These are phyloP conservation scores for Manis crassicaudata DNA, from an alignment of 2,797 vertebrate genomes.

Conservation along the genomic window DNA sequence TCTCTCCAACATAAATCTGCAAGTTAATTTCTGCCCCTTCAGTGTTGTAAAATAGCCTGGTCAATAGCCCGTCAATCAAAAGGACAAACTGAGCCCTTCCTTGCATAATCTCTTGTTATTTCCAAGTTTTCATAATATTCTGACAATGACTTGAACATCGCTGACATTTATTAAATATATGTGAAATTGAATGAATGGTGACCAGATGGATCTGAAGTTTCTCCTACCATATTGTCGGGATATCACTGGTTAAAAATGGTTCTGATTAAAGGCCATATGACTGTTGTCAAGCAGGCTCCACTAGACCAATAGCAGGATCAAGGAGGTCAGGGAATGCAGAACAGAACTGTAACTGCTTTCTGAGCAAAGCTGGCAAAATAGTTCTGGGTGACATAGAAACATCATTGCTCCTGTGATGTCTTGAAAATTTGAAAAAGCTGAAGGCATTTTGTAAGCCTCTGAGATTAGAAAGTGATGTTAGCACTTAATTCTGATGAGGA, in stretches of 20 bases:
- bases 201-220: not conserved
- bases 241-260: conserved; percentile 14
- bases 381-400: conserved; percentile 40
- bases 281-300: not conserved
- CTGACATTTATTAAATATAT: conserved; percentile 19
- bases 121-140: conserved; percentile 35
- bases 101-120: conserved; percentile 25
- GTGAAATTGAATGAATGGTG: not conserved
- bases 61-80: conserved; percentile 29
- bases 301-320: conserved; percentile 19
- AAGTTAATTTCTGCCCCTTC: not conserved
- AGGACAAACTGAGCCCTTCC: not conserved
- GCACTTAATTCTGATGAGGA: not conserved
- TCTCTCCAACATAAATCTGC: not conserved
- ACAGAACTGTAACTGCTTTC: not conserved
- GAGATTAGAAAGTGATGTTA: not conserved
- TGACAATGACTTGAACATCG: not conserved
- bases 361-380: conserved; percentile 12
- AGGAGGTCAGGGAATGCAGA: not conserved
- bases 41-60: not conserved
- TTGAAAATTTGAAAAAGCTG: conserved; percentile 5
- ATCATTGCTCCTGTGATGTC: not conserved
- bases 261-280: conserved; percentile 26
- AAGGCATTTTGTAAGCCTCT: not conserved
- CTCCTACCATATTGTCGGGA: not conserved